Conservation (phyloP, 2,113 vertebrate species). For the Elephas maximus region DNA sequence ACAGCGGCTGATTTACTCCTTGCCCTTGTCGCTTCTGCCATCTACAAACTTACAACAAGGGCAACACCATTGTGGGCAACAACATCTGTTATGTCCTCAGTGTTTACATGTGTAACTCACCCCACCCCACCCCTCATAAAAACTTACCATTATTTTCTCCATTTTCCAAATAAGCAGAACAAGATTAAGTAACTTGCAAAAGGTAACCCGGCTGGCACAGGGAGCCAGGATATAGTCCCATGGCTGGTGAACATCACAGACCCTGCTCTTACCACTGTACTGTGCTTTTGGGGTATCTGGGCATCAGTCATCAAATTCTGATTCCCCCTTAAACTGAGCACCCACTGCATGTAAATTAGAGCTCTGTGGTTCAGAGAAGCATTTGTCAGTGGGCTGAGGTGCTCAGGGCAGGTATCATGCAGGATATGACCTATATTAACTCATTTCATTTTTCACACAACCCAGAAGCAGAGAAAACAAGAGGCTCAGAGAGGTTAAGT, state of each 20-base stretch:
- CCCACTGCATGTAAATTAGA: background rate
- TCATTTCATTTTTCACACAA: background rate
- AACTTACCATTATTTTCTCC: background rate
- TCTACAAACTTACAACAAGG: background rate
- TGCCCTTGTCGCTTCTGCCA: constrained; percentile 52
- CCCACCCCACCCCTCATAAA: background rate
- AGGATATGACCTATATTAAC: background rate
- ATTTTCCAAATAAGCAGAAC: background rate
- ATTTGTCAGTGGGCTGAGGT: background rate
- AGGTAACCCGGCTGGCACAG: background rate
- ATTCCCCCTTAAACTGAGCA: background rate
- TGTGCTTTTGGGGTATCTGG: background rate
- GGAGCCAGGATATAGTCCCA: background rate
- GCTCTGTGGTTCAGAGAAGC: background rate
- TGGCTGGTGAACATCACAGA: background rate
- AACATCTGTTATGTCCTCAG: background rate
- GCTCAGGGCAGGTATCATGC: too few relatives aligned
- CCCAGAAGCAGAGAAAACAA: background rate
- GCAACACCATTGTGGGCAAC: background rate
- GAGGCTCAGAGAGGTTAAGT: background rate
- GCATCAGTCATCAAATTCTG: background rate
- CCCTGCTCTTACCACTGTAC: background rate
- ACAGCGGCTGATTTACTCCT: constrained; percentile 76
- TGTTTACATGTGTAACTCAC: background rate
- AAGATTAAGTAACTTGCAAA: background rate